phyloP scores from a whole-genome alignment of 2,888 invertebrate species.

The Caenorhabditis plicata region DNA sequence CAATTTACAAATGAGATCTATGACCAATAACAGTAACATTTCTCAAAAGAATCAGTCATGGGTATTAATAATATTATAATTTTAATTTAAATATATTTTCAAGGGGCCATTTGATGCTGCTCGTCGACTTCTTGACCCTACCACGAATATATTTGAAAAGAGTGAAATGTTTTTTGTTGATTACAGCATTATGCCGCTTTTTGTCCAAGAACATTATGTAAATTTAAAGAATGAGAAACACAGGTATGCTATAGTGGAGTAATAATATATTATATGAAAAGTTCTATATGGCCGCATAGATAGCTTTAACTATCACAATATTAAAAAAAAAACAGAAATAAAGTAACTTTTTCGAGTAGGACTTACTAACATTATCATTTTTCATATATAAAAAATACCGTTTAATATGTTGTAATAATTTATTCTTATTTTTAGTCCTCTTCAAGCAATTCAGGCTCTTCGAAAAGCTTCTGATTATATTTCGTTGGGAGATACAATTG shows the following conservation, averaged over 20 bases:
- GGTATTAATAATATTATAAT: slow-evolving; percentile 68
- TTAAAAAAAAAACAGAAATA: background rate
- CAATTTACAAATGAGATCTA: slow-evolving; percentile 80
- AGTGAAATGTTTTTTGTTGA: slow-evolving; percentile 89
- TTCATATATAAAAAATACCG: too few species aligned
- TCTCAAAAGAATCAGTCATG: slow-evolving; percentile 81
- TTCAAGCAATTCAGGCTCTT: slow-evolving; percentile 74
- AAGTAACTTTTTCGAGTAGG: too few species aligned
- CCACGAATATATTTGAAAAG: slow-evolving; percentile 68
- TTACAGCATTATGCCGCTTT: slow-evolving; percentile 90
- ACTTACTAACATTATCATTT: too few species aligned
- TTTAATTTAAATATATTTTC: slow-evolving; percentile 8
- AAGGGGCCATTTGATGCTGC: slow-evolving; percentile 65
- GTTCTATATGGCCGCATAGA: too few species aligned
- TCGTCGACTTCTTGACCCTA: slow-evolving; percentile 73
- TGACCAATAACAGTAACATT: slow-evolving; percentile 69
- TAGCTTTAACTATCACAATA: background rate
- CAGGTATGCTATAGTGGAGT: too few species aligned
- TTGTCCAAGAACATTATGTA: slow-evolving; percentile 95
- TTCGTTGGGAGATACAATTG: slow-evolving; percentile 82
- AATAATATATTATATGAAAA: too few species aligned
- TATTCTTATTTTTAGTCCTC: slow-evolving; percentile 51
- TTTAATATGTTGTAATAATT: too few species aligned
- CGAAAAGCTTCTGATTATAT: slow-evolving; percentile 84
- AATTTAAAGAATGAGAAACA: slow-evolving; percentile 69